These are phyloP conservation scores for Rostratula benghalensis DNA, from an alignment of 2,113 vertebrate species.

Conservation along the genomic window DNA sequence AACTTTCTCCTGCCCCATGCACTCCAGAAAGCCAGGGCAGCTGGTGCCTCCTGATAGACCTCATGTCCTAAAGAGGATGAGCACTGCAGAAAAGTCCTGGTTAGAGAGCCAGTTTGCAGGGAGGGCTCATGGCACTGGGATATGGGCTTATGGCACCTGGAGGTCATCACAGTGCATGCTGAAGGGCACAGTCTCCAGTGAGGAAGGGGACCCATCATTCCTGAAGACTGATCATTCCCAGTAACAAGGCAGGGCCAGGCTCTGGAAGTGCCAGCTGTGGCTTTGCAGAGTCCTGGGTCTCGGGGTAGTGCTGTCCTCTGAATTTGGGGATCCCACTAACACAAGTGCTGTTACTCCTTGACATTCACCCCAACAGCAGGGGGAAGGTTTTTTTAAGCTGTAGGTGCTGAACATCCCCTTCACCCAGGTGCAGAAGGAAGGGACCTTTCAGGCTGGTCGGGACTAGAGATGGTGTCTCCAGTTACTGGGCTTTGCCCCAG, in stretches of 20 bases:
- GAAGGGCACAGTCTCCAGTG: background rate
- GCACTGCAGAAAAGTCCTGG: background rate
- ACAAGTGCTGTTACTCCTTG: background rate
- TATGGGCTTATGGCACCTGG: background rate
- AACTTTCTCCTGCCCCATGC: background rate
- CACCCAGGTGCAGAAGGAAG: background rate
- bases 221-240: rapidly evolving
- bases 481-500: background rate
- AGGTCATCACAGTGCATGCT: background rate
- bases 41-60: background rate
- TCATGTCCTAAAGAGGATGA: background rate
- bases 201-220: too few species aligned
- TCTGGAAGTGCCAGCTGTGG: background rate
- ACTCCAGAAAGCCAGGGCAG: background rate
- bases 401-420: background rate
- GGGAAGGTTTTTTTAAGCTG: background rate
- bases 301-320: background rate
- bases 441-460: background rate
- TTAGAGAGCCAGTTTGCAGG: rapidly evolving
- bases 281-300: background rate
- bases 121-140: background rate
- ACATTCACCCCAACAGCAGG: rapidly evolving
- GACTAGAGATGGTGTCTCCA: background rate
- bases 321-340: background rate
- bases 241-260: rapidly evolving